Evolutionary conservation across 1,140 invertebrate species (phyloP).

Genomic region (Drosophila truncata): DNA sequence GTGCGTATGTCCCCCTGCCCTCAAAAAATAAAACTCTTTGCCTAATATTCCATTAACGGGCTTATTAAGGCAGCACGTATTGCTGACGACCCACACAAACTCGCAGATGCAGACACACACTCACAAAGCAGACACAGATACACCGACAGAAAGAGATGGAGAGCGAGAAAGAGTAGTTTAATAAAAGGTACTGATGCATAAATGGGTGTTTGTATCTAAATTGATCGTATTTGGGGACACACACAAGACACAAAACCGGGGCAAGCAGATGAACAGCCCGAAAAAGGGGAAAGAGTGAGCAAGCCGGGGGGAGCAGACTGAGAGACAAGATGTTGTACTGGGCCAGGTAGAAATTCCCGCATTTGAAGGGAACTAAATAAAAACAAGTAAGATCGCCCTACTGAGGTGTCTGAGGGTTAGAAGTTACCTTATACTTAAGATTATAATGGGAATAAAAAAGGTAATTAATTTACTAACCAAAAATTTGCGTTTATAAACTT

Average conservation of each 20-base stretch:
- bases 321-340: conserved; percentile 34
- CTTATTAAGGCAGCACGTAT: conserved; percentile 82
- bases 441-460: neutral
- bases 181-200: conserved; percentile 84
- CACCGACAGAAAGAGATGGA: conserved; percentile 9
- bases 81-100: conserved; percentile 60
- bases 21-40: conserved; percentile 77
- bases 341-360: conserved; percentile 77
- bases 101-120: conserved; percentile 14
- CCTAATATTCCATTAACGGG: conserved; percentile 83
- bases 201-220: conserved; percentile 84
- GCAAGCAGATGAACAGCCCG: conserved; percentile 37
- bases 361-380: conserved; percentile 40
- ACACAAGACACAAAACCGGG: conserved; percentile 54
- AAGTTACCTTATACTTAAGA: neutral
- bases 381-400: conserved; percentile 23
- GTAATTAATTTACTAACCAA: accelerated
- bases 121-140: conserved; percentile 5
- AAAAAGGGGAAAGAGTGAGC: conserved; percentile 2
- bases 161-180: conserved; percentile 62
- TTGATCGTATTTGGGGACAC: conserved; percentile 83
- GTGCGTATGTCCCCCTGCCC: conserved; percentile 51
- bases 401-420: neutral
- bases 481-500: neutral
- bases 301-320: neutral